Evolutionary conservation across 2,113 vertebrate species (phyloP).

Genomic region (Camelus bactrianus): DNA sequence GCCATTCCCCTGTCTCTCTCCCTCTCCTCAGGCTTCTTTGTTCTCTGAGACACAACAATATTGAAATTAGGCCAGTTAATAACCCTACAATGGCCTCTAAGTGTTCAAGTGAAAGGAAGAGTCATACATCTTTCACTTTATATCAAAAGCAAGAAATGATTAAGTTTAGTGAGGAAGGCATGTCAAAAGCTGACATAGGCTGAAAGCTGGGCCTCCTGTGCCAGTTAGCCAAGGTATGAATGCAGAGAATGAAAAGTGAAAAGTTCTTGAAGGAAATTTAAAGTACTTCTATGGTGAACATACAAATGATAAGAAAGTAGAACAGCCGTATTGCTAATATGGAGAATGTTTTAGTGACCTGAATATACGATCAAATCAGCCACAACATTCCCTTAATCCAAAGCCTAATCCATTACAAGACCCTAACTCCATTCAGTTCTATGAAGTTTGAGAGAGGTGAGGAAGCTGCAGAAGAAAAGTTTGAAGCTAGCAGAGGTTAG

Average conservation of each 20-base stretch:
- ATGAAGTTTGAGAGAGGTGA: not conserved
- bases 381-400: not conserved
- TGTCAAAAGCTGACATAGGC: not conserved
- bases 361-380: not conserved
- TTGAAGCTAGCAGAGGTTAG: not conserved
- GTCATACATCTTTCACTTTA: not conserved
- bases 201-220: not conserved
- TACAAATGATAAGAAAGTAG: not conserved
- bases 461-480: not conserved
- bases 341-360: not conserved
- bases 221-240: not conserved
- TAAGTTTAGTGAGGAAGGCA: not conserved
- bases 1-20: not conserved
- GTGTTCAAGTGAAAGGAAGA: not conserved
- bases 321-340: not conserved
- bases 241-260: not conserved
- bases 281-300: not conserved
- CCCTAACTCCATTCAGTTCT: not conserved
- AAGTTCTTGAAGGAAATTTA: not conserved
- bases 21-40: not conserved
- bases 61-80: not conserved
- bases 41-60: not conserved
- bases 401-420: not conserved
- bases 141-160: not conserved
- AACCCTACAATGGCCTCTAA: not conserved